phyloP scores from a whole-genome alignment of 2,888 invertebrate species.

The Macroteleia sp. region DNA sequence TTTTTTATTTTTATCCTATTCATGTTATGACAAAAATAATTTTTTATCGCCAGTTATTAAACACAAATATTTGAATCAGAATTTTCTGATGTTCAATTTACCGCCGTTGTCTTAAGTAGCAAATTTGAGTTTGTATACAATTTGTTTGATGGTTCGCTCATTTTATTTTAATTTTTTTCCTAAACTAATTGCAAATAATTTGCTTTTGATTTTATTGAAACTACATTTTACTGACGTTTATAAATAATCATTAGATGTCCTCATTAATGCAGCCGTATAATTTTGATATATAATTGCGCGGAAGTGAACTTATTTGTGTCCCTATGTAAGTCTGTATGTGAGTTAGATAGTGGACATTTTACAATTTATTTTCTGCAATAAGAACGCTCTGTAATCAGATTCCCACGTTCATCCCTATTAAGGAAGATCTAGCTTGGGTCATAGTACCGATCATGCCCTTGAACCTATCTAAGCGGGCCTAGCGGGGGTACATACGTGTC shows the following conservation, averaged over 20 bases:
- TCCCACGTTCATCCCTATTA: conserved; percentile 69
- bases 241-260: conserved; percentile 12
- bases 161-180: too few relatives aligned
- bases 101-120: too few relatives aligned
- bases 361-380: conserved; percentile 62
- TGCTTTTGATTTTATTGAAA: too few relatives aligned
- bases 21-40: too few relatives aligned
- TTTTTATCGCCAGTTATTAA: too few relatives aligned
- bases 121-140: too few relatives aligned
- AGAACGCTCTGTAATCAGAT: conserved; percentile 61
- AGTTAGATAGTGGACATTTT: conserved; percentile 48
- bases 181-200: too few relatives aligned
- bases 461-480: conserved; percentile 44
- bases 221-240: too few relatives aligned
- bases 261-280: conserved; percentile 30
- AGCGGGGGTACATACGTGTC: conserved; percentile 27
- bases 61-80: too few relatives aligned
- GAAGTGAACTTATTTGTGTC: conserved; percentile 37
- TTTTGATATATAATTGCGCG: conserved; percentile 51
- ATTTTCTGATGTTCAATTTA: too few relatives aligned
- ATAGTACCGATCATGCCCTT: conserved; percentile 59
- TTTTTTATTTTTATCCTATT: too few relatives aligned
- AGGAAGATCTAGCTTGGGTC: conserved; percentile 56
- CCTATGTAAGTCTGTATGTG: not conserved
- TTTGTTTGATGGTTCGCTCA: too few relatives aligned